A percentile compares a stretch with the other conserved stretches of the same genome.
phyloP scores from a whole-genome alignment of 2,888 invertebrate species.

The Autographa pulchrina region DNA sequence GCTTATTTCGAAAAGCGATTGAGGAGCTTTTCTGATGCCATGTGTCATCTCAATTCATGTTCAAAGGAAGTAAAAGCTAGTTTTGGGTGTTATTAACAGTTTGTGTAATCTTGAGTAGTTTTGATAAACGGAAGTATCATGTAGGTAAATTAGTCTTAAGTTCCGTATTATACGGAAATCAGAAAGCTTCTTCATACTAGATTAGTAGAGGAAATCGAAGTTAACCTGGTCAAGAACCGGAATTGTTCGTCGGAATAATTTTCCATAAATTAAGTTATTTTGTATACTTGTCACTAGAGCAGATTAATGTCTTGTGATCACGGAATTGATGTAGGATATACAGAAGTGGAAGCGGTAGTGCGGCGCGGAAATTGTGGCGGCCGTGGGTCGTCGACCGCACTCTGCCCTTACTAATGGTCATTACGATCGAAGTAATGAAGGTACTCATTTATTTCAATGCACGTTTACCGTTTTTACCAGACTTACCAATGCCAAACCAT shows the following conservation, averaged over 20 bases:
- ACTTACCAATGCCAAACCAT: too few species aligned
- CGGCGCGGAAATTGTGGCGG: conserved; percentile 57
- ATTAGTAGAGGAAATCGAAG: conserved; percentile 17
- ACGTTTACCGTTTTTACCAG: background rate
- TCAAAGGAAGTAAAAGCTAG: background rate
- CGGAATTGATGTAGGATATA: conserved; percentile 65
- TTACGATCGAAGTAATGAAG: conserved; percentile 4
- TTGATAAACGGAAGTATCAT: conserved; percentile 45
- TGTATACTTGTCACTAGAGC: conserved; percentile 15
- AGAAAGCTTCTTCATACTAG: conserved; percentile 29
- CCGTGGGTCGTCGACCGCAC: conserved; percentile 71
- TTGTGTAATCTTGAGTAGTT: conserved; percentile 36
- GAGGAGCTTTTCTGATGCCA: background rate
- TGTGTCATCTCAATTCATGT: background rate
- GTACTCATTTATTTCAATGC: background rate
- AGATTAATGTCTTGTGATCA: conserved; percentile 56
- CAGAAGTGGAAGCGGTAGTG: conserved; percentile 64
- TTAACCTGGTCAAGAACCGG: conserved; percentile 31
- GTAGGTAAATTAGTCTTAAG: conserved; percentile 33
- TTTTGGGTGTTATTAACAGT: conserved; percentile 8
- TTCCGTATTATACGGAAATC: conserved; percentile 54
- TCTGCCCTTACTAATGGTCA: conserved; percentile 64
- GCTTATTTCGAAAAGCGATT: conserved; percentile 15
- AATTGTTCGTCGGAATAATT: conserved; percentile 34
- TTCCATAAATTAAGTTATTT: conserved; percentile 25